Evolutionary conservation across 2,888 invertebrate genomes (phyloP).

Genomic region (Pegoplata infirma): DNA sequence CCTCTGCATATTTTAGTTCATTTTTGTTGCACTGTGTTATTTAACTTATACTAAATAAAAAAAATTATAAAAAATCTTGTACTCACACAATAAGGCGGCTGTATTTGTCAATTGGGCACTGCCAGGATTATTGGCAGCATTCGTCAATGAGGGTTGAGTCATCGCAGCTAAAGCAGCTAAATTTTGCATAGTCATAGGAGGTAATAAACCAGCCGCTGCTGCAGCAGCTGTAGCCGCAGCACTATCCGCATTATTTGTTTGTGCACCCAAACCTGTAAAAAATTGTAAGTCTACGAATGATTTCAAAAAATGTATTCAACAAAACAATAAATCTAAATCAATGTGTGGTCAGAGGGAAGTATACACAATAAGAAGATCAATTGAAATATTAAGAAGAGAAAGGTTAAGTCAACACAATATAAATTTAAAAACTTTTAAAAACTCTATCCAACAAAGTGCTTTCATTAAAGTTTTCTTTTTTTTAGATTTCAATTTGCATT

Average conservation of each 20-base stretch:
- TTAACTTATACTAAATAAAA: conserved; percentile 2
- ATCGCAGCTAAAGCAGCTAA: conserved; percentile 89
- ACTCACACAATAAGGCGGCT: conserved; percentile 78
- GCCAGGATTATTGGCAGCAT: conserved; percentile 74
- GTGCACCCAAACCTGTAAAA: conserved; percentile 72
- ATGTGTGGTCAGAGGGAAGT: conserved; percentile 13
- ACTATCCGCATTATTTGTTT: conserved; percentile 73
- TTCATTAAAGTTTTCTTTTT: too few relatives aligned
- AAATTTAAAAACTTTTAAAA: neutral
- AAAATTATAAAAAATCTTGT: too few relatives aligned
- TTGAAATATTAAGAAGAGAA: neutral
- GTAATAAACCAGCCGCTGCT: conserved; percentile 80
- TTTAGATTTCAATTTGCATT: neutral
- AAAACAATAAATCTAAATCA: conserved; percentile 14
- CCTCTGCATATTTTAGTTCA: too few relatives aligned
- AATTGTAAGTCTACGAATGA: conserved; percentile 1
- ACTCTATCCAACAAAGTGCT: neutral
- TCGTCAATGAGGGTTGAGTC: conserved; percentile 78
- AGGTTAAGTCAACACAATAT: too few relatives aligned
- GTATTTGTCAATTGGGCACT: conserved; percentile 77
- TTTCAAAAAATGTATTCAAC: conserved; percentile 3
- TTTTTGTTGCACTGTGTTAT: neutral
- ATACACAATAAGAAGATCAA: neutral
- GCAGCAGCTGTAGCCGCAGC: conserved; percentile 74
- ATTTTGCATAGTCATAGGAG: conserved; percentile 94